These are phyloP conservation scores for Cyclura pinguis DNA, from an alignment of 2,797 vertebrate species.

Conservation along the genomic window DNA sequence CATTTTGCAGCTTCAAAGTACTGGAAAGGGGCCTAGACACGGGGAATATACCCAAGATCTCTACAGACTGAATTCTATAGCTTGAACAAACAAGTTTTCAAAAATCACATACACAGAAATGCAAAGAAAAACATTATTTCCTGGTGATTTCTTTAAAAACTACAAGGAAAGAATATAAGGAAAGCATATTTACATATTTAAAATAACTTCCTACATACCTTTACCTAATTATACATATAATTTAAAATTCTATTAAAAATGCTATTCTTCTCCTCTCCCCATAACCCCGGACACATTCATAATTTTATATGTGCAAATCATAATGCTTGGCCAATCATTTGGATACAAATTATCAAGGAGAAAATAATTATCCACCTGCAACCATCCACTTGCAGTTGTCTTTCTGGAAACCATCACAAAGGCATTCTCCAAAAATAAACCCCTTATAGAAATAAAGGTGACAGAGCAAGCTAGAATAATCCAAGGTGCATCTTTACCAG, in stretches of 20 bases:
- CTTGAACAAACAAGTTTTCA: not conserved
- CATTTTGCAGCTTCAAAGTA: not conserved
- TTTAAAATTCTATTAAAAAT: not conserved
- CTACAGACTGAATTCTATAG: not conserved
- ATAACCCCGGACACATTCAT: not conserved
- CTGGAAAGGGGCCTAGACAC: not conserved
- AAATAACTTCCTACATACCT: not conserved
- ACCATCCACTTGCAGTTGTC: not conserved
- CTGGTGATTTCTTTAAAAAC: not conserved
- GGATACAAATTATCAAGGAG: not conserved
- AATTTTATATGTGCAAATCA: not conserved
- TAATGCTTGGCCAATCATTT: not conserved
- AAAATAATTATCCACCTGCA: not conserved
- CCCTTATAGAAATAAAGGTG: not conserved
- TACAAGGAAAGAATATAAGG: not conserved
- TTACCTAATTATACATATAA: not conserved
- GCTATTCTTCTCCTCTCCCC: not conserved
- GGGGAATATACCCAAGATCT: not conserved
- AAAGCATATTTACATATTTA: not conserved
- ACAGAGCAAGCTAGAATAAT: not conserved
- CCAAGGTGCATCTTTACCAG: not conserved
- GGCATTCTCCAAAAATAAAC: not conserved
- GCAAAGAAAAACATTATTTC: not conserved
- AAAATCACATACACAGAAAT: not conserved
- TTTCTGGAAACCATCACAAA: not conserved